These are phyloP conservation scores for Misgurnus anguillicaudatus DNA, from an alignment of 2,113 vertebrate species.

Conservation along the genomic window DNA sequence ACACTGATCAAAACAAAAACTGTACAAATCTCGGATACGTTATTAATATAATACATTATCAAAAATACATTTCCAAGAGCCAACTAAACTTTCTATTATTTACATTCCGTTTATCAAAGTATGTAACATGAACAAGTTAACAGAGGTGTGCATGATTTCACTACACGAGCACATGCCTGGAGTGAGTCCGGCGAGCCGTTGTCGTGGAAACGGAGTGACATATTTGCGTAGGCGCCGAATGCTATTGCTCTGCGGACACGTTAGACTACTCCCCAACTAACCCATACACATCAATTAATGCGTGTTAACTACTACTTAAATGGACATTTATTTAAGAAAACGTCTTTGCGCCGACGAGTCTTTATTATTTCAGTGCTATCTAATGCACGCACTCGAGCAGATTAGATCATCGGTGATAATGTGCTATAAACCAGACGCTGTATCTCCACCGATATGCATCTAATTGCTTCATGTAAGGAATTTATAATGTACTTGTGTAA, in stretches of 20 bases:
- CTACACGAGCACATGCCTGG: slow-evolving; percentile 35
- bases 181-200: slow-evolving; percentile 53
- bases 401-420: slow-evolving; percentile 18
- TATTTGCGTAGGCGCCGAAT: slow-evolving; percentile 60
- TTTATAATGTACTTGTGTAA: not conserved
- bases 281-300: slow-evolving; percentile 3
- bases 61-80: no score
- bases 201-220: slow-evolving; percentile 61
- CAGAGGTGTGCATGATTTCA: slow-evolving; percentile 38
- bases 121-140: slow-evolving; percentile 31
- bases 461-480: slow-evolving; percentile 1
- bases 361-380: not conserved
- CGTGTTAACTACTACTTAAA: not conserved
- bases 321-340: not conserved
- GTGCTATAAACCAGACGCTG: not conserved
- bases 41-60: no score
- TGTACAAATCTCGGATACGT: no score
- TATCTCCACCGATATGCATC: slow-evolving; percentile 4
- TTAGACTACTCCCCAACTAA: slow-evolving; percentile 39
- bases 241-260: slow-evolving; percentile 52
- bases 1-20: no score
- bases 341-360: not conserved
- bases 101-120: no score
- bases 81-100: not conserved
- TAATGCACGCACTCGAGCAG: slow-evolving; percentile 22